Evolutionary conservation across 2,888 invertebrate species (phyloP).

Genomic region (Eledona agricola): DNA sequence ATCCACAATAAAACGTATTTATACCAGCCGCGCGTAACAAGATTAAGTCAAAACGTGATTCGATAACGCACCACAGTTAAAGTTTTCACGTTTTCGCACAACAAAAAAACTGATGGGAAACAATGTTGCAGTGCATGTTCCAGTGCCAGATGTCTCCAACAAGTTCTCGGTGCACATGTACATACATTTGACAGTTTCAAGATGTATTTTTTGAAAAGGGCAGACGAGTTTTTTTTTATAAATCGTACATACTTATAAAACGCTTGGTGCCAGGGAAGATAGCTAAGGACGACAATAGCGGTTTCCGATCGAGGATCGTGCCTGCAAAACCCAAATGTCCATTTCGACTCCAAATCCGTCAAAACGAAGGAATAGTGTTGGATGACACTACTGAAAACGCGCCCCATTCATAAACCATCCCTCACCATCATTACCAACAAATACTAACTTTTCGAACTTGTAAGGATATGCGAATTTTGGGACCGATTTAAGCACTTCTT

Average conservation of each 20-base stretch:
- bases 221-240: too few relatives aligned
- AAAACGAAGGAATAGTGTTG: slow-evolving; percentile 97
- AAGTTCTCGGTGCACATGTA: too few relatives aligned
- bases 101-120: too few relatives aligned
- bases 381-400: slow-evolving; percentile 75
- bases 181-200: too few relatives aligned
- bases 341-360: slow-evolving; percentile 93
- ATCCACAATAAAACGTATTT: slow-evolving; percentile 12
- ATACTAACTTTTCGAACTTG: slow-evolving; percentile 77
- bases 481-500: slow-evolving; percentile 85
- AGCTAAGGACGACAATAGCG: slow-evolving; percentile 85
- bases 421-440: too few relatives aligned
- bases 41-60: slow-evolving; percentile 3
- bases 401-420: too few relatives aligned
- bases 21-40: too few relatives aligned
- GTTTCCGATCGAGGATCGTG: slow-evolving; percentile 91
- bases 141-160: slow-evolving; percentile 12
- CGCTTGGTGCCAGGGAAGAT: slow-evolving; percentile 95
- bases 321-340: slow-evolving; percentile 97
- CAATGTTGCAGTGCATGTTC: too few relatives aligned
- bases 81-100: too few relatives aligned
- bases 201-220: too few relatives aligned
- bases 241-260: slow-evolving; percentile 88
- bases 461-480: slow-evolving; percentile 93
- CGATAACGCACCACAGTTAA: too few relatives aligned